phyloP scores from a whole-genome alignment of 37 sponge, comb jelly and placozoan species.

The Eunapius fragilis region DNA sequence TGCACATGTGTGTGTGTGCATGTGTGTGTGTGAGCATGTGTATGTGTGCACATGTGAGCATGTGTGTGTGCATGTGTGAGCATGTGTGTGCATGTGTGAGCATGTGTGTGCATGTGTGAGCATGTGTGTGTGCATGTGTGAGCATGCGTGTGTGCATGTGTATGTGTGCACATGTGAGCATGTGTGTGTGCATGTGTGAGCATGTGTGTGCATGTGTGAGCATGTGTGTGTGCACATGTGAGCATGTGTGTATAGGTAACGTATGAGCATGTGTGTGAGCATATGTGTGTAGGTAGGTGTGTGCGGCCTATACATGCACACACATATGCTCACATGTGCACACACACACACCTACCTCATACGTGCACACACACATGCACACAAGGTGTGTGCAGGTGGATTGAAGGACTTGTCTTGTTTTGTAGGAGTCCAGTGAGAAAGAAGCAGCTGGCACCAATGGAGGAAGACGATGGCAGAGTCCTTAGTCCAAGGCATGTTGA shows the following conservation, averaged over 20 bases:
- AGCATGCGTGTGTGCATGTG: neutral
- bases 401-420: neutral
- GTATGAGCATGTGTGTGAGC: too few species aligned
- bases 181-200: conserved; percentile 47
- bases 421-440: conserved; percentile 65
- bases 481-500: conserved; percentile 48
- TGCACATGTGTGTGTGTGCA: neutral
- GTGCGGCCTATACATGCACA: neutral
- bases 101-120: neutral
- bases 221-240: neutral
- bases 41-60: conserved; percentile 46
- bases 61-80: neutral
- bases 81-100: neutral
- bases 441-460: conserved; percentile 19
- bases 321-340: neutral
- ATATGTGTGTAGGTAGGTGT: conserved; percentile 46
- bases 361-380: too few species aligned
- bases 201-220: neutral
- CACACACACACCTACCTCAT: too few species aligned
- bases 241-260: neutral
- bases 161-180: neutral
- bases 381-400: too few species aligned
- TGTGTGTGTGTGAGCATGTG: neutral
- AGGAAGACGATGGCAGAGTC: conserved; percentile 5
- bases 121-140: conserved; percentile 49